A percentile compares a stretch with the other conserved stretches of the same genome.
phyloP scores from a whole-genome alignment of 2,797 vertebrate genomes.

The Syndactyla subalaris region DNA sequence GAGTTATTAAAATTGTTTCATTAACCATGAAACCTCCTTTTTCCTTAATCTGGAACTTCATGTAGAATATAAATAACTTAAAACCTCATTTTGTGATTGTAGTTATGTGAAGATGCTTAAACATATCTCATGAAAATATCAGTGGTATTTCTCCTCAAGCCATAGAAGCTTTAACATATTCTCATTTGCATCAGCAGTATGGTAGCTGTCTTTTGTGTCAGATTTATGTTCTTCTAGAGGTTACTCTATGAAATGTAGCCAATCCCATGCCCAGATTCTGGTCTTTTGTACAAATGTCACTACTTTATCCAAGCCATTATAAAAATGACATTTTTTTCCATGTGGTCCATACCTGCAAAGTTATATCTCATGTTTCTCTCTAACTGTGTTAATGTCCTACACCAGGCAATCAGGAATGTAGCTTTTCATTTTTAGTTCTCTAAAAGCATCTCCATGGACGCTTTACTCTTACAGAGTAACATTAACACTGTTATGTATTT shows the following conservation, averaged over 20 bases:
- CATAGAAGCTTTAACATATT: not conserved
- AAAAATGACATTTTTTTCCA: not conserved
- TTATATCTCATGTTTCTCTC: not conserved
- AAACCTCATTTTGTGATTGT: not conserved
- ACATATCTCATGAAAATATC: not conserved
- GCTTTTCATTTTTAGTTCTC: not conserved
- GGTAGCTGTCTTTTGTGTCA: not conserved
- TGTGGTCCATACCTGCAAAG: not conserved
- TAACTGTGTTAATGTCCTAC: not conserved
- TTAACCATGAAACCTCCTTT: not conserved
- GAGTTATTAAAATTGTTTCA: not conserved
- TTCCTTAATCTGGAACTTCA: not conserved
- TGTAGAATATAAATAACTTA: not conserved
- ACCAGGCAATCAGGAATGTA: rapidly evolving
- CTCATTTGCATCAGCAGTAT: not conserved
- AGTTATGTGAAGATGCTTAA: not conserved
- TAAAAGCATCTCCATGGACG: not conserved
- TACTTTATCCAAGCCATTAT: not conserved
- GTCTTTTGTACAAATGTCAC: not conserved
- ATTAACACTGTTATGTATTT: not conserved
- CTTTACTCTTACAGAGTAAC: not conserved
- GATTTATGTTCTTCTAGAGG: not conserved
- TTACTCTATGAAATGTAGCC: not conserved
- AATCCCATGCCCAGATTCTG: not conserved
- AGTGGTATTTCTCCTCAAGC: not conserved